Evolutionary conservation across 2,888 invertebrate genomes (phyloP).

Genomic region (Automeris io): DNA sequence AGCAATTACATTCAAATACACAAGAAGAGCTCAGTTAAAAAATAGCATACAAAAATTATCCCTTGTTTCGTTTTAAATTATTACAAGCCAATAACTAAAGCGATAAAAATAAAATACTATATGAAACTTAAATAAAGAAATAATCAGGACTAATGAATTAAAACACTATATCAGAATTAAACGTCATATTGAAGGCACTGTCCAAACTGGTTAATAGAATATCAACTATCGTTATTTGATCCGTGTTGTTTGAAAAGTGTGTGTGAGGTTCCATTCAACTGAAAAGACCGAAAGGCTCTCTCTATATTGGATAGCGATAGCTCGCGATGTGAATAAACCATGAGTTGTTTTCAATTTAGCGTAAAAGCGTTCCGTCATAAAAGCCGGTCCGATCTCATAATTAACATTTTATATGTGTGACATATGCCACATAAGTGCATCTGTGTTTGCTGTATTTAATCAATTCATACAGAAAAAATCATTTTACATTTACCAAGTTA

Average conservation of each 20-base stretch:
- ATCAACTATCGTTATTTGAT: slow-evolving; percentile 30
- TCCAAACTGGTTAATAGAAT: slow-evolving; percentile 26
- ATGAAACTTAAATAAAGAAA: slow-evolving; percentile 8
- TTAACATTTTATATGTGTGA: slow-evolving; percentile 57
- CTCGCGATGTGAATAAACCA: slow-evolving; percentile 68
- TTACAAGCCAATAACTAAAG: too few relatives aligned
- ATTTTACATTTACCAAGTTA: too few relatives aligned
- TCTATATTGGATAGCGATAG: slow-evolving; percentile 41
- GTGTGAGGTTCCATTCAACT: slow-evolving; percentile 14
- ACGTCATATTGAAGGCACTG: slow-evolving; percentile 32
- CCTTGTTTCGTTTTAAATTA: too few relatives aligned
- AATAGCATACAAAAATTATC: too few relatives aligned
- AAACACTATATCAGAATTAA: slow-evolving; percentile 41
- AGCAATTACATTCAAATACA: too few relatives aligned
- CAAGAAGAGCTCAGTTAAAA: too few relatives aligned
- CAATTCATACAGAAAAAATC: slow-evolving; percentile 1
- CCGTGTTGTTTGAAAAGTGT: slow-evolving; percentile 23
- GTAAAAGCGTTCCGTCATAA: slow-evolving; percentile 72
- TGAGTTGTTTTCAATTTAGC: slow-evolving; percentile 74
- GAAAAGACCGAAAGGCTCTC: slow-evolving; percentile 40
- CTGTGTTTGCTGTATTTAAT: slow-evolving; percentile 22
- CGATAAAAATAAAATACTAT: too few relatives aligned
- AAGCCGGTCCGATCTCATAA: slow-evolving; percentile 51
- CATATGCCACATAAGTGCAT: slow-evolving; percentile 28
- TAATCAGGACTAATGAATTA: slow-evolving; percentile 33